Percentiles rank a stretch among this genome's conserved stretches.
Evolutionary conservation across 2,113 vertebrate species (phyloP).

Genomic region (Corythornis madagascariensis): DNA sequence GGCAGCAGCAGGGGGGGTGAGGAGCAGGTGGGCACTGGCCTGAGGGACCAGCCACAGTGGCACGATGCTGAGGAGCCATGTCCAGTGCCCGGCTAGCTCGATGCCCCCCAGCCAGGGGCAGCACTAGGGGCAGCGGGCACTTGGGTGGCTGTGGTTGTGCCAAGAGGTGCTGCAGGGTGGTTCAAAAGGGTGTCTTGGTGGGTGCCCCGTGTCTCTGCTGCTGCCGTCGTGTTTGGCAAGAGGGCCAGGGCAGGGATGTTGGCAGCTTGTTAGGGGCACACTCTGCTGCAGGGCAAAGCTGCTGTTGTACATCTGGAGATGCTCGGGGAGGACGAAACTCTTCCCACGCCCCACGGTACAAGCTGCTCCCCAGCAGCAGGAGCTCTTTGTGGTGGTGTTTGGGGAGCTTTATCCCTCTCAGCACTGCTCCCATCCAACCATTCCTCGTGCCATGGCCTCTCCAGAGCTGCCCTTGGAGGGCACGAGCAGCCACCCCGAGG

Average conservation of each 20-base stretch:
- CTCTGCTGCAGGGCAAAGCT: not conserved
- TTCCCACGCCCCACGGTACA: not conserved
- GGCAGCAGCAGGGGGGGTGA: not conserved
- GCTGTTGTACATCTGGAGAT: not conserved
- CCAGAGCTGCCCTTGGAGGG: not conserved
- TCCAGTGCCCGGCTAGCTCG: no score
- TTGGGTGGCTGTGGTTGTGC: not conserved
- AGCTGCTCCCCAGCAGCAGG: not conserved
- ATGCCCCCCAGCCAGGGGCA: no score
- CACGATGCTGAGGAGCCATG: not conserved
- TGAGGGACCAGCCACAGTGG: not conserved
- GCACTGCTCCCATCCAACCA: not conserved
- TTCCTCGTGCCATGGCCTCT: not conserved
- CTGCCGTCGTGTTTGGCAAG: fast-evolving
- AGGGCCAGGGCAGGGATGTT: not conserved
- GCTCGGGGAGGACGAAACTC: not conserved
- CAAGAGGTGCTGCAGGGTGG: not conserved
- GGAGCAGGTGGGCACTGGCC: not conserved
- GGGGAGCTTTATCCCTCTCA: not conserved
- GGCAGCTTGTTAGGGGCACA: not conserved
- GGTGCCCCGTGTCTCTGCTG: fast-evolving
- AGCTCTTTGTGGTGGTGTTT: not conserved
- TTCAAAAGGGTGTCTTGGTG: fast-evolving
- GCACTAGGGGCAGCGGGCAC: not conserved
- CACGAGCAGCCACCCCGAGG: not conserved